phyloP scores from a whole-genome alignment of 2,113 vertebrate genomes.

The Pipa parva region DNA sequence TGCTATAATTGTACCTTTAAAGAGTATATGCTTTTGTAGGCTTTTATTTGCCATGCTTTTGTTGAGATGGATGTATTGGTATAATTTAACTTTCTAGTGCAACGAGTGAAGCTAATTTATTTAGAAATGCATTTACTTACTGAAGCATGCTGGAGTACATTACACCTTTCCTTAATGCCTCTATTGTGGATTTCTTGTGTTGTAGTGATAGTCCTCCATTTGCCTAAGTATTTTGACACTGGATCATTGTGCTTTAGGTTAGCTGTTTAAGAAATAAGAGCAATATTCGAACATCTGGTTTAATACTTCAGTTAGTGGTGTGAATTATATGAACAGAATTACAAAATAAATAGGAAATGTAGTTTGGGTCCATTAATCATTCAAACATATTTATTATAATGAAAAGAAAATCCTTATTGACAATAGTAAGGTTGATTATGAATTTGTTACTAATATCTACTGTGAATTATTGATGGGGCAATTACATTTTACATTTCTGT shows the following conservation, averaged over 20 bases:
- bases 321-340: background rate
- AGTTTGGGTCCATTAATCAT: background rate
- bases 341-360: background rate
- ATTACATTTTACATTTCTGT: no score
- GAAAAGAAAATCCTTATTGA: no score
- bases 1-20: slow-evolving; percentile 8
- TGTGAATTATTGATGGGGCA: no score
- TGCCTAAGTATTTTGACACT: slow-evolving; percentile 32
- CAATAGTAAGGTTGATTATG: no score
- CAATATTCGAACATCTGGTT: slow-evolving; percentile 9
- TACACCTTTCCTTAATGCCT: slow-evolving; percentile 36
- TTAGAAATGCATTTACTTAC: slow-evolving; percentile 38
- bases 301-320: slow-evolving; percentile 26
- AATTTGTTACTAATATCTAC: no score
- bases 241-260: slow-evolving; percentile 18
- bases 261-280: slow-evolving; percentile 5
- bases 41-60: slow-evolving; percentile 20
- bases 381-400: background rate
- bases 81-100: slow-evolving; percentile 34
- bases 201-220: slow-evolving; percentile 31
- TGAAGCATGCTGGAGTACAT: slow-evolving; percentile 39
- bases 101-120: slow-evolving; percentile 30
- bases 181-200: slow-evolving; percentile 26
- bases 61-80: slow-evolving; percentile 25
- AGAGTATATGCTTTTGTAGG: slow-evolving; percentile 8